Evolutionary conservation across 2,797 vertebrate species (phyloP), one percentile per base, ranked within the genome.

Genomic region (Manis pentadactyla): DNA sequence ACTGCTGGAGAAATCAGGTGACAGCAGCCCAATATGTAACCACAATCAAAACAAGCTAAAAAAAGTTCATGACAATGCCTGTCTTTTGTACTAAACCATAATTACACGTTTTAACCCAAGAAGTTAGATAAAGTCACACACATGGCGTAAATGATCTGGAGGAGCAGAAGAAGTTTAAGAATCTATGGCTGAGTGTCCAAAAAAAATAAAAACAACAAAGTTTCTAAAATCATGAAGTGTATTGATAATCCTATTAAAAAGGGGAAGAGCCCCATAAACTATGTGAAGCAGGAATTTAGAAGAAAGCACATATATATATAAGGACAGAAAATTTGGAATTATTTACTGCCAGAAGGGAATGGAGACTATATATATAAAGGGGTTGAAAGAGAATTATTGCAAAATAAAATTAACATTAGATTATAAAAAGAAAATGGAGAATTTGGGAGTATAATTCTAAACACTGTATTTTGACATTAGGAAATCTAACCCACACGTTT

Each of bases 31-130:
- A 74, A 66, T 42, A 74, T 29, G 21, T 18, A 77, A 57, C 90
- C 78, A 85, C 63, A 91, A 71, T 71, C 66, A 85, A 88, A 93
- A 95, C 93, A 96, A 90, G 53, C 71, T 87, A 9, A 89, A 90
- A 77, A 73, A 93, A 53, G 74, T 78, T 61, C 64, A 25, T 51
- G 78, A 90, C 66, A 81, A 85, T 82, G 83, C n/a, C 15, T 68
- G 66, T 55, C 88, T 92, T 97, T 93, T 34, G 69, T 59, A 83
- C 49, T 63, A 68, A 87, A 17, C 93, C 73, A 39, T 64, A 94
- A 90, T 97, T 87, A 78, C 0, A 19, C 81, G 53, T 78, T 95
- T 87, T 79, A 93, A 59, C 46, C 59, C 53, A 86, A 74, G 82
- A 64, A 88, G 68, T 37, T 66, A 64, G 87, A 79, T 59, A 49